phyloP scores from a whole-genome alignment of 1,140 invertebrate genomes.

The Drosophila prosaltans region DNA sequence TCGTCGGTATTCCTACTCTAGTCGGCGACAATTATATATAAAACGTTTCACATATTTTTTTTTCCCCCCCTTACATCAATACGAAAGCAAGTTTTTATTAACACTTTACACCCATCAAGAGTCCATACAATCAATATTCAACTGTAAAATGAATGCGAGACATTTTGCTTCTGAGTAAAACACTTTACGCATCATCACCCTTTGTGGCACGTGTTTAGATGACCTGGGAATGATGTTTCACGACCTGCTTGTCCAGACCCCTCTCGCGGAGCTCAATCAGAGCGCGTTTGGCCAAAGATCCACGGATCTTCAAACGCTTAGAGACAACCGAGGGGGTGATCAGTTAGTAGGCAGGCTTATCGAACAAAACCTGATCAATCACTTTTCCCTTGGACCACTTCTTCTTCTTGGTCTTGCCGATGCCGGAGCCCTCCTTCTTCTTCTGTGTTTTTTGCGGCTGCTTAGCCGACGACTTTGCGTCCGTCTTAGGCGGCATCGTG shows the following conservation, averaged over 20 bases:
- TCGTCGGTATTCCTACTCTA: no score
- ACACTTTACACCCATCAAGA: conserved; percentile 70
- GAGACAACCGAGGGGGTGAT: conserved; percentile 99
- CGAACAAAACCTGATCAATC: conserved; percentile 99
- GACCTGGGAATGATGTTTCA: conserved; percentile 98
- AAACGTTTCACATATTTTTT: no score
- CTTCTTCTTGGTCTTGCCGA: conserved; percentile 99
- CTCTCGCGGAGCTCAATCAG: conserved; percentile 96
- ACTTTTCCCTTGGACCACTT: conserved; percentile 99
- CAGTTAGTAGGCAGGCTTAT: conserved; percentile 98
- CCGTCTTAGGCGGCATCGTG: conserved; percentile 94
- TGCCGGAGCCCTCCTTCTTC: conserved; percentile 98
- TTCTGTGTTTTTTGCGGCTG: conserved; percentile 97
- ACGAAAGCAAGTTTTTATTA: conserved; percentile 77
- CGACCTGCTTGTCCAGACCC: conserved; percentile 97
- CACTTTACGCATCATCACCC: conserved; percentile 89
- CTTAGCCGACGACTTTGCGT: conserved; percentile 94
- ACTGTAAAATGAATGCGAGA: conserved; percentile 61
- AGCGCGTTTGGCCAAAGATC: conserved; percentile 97
- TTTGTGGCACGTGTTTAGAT: conserved; percentile 99
- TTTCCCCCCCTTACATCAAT: conserved; percentile 58
- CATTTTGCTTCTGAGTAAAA: conserved; percentile 43
- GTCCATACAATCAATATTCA: conserved; percentile 59
- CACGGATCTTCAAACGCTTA: conserved; percentile 98
- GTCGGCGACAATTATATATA: no score